phyloP scores from a whole-genome alignment of 2,888 invertebrate species.

The Achlya flavicornis region DNA sequence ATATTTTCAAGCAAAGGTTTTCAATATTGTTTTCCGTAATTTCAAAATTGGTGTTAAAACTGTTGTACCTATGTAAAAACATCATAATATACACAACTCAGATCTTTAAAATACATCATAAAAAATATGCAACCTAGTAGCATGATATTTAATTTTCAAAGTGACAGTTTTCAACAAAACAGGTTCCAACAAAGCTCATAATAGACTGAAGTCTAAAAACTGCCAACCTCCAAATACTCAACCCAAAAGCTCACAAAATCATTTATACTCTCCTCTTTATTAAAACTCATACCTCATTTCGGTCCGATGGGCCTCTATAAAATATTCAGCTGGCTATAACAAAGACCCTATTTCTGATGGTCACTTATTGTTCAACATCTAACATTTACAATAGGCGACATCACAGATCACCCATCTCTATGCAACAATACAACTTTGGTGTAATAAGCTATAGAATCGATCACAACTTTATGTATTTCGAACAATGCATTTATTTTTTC shows the following conservation, averaged over 20 bases:
- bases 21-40: no score
- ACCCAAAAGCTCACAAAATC: neutral
- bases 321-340: slow-evolving; percentile 73
- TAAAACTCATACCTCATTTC: slow-evolving; percentile 56
- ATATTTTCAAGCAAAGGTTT: no score
- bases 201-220: no score
- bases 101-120: no score
- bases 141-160: no score
- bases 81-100: no score
- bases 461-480: slow-evolving; percentile 51
- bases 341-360: slow-evolving; percentile 71
- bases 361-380: slow-evolving; percentile 76
- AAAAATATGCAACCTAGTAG: no score
- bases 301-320: slow-evolving; percentile 66
- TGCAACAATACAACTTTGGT: slow-evolving; percentile 63
- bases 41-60: no score
- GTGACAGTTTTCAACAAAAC: no score
- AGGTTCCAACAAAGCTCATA: no score
- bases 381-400: slow-evolving; percentile 68
- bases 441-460: slow-evolving; percentile 65
- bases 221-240: neutral
- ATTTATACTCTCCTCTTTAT: slow-evolving; percentile 25
- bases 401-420: slow-evolving; percentile 69
- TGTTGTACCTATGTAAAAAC: no score
- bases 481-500: slow-evolving; percentile 55